phyloP scores from a whole-genome alignment of 1,140 invertebrate species.

The Drosophila triauraria region DNA sequence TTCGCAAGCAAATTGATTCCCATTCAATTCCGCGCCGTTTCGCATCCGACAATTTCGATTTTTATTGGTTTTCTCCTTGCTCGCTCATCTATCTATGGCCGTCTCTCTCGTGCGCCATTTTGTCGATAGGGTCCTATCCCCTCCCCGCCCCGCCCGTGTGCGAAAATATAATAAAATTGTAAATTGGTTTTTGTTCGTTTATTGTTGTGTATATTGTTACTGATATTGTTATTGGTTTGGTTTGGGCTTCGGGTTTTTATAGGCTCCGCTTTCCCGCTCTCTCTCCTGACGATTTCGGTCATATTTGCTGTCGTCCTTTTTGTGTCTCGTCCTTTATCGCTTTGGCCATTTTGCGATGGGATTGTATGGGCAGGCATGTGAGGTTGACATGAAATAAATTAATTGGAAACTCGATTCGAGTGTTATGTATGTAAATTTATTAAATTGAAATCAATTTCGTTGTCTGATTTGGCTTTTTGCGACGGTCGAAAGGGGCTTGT shows the following conservation, averaged over 20 bases:
- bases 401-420: constrained; percentile 70
- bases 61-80: constrained; percentile 76
- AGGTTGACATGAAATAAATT: constrained; percentile 71
- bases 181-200: constrained; percentile 81
- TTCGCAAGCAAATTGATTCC: constrained; percentile 84
- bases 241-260: constrained; percentile 62
- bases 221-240: constrained; percentile 78
- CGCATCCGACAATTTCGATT: constrained; percentile 83
- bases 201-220: constrained; percentile 77
- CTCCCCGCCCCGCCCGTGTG: constrained; percentile 28
- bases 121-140: constrained; percentile 42
- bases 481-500: not conserved
- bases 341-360: constrained; percentile 52
- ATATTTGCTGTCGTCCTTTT: constrained; percentile 40
- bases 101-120: constrained; percentile 67
- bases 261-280: constrained; percentile 7
- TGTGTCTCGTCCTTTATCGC: constrained; percentile 27
- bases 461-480: not conserved
- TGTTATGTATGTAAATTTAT: constrained; percentile 67
- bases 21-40: constrained; percentile 83
- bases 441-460: constrained; percentile 41
- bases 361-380: constrained; percentile 18
- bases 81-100: constrained; percentile 12
- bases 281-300: constrained; percentile 11
- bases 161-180: constrained; percentile 81